These are phyloP conservation scores for Emydoidea blandingii DNA, from an alignment of 2,797 vertebrate genomes.

Conservation along the genomic window DNA sequence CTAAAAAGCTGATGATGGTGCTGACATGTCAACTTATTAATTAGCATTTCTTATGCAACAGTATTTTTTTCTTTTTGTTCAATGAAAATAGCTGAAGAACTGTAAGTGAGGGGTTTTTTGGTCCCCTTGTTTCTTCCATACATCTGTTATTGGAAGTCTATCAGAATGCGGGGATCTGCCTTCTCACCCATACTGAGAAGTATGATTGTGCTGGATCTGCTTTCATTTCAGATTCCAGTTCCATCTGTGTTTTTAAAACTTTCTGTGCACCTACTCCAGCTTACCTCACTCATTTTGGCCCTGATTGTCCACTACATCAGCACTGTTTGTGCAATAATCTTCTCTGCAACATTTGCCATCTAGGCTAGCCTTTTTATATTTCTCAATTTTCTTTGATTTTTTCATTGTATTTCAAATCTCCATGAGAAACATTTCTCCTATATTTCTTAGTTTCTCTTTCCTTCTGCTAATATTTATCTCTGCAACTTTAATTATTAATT, in stretches of 20 bases:
- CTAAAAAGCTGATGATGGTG: slow-evolving; percentile 47
- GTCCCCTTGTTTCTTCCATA: not conserved
- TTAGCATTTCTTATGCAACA: slow-evolving; percentile 30
- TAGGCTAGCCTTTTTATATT: not conserved
- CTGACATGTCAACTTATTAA: slow-evolving; percentile 65
- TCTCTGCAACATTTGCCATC: not conserved
- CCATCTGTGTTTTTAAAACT: not conserved
- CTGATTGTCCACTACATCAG: not conserved
- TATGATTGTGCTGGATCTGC: not conserved
- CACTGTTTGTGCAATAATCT: not conserved
- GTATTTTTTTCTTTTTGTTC: slow-evolving; percentile 34
- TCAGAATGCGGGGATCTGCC: not conserved
- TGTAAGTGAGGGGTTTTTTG: not conserved
- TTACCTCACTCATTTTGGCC: not conserved
- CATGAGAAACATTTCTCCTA: not conserved
- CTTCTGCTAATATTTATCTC: not conserved
- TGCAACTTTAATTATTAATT: not conserved
- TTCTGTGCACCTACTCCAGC: not conserved
- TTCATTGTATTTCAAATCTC: not conserved
- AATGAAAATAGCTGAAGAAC: not conserved
- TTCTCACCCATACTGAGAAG: not conserved
- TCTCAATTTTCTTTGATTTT: not conserved
- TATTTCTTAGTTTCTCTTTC: not conserved
- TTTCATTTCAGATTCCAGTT: not conserved
- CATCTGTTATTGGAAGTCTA: not conserved